Percentiles rank a stretch among this genome's conserved stretches.
These are phyloP conservation scores for Calycopis cecrops DNA, from an alignment of 1,140 invertebrate genomes.

Conservation along the genomic window DNA sequence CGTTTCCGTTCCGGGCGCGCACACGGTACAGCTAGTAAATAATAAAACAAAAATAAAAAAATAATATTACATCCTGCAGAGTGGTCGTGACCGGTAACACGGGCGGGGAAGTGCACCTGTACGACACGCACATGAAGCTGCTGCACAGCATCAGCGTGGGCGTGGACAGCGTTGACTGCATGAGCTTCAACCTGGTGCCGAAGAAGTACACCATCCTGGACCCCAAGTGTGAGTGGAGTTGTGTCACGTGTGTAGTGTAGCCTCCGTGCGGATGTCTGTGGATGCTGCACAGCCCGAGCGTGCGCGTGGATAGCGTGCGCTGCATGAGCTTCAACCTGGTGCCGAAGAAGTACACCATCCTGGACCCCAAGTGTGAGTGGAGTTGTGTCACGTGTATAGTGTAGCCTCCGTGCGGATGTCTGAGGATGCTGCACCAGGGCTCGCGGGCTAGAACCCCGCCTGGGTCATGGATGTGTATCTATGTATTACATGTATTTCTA, in stretches of 20 bases:
- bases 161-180: slow-evolving; percentile 60
- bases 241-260: too few species aligned
- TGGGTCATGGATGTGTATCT: too few species aligned
- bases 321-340: slow-evolving; percentile 71
- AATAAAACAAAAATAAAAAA: too few species aligned
- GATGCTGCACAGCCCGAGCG: slow-evolving; percentile 75
- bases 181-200: slow-evolving; percentile 71
- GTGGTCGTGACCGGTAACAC: slow-evolving; percentile 69
- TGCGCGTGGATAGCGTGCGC: slow-evolving; percentile 60
- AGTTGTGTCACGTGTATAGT: too few species aligned
- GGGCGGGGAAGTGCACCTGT: slow-evolving; percentile 73
- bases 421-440: too few species aligned
- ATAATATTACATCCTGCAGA: neutral
- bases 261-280: too few species aligned
- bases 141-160: slow-evolving; percentile 73
- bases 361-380: slow-evolving; percentile 53
- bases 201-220: slow-evolving; percentile 51
- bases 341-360: slow-evolving; percentile 46
- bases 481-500: too few species aligned
- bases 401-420: too few species aligned
- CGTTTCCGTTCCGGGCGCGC: too few species aligned
- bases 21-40: too few species aligned
- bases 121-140: slow-evolving; percentile 73
- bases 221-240: slow-evolving; percentile 47
- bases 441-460: too few species aligned